Evolutionary conservation across 2,888 invertebrate species (phyloP), one percentile per base, ranked within the genome.

Genomic region (Tenthredo distinguenda): DNA sequence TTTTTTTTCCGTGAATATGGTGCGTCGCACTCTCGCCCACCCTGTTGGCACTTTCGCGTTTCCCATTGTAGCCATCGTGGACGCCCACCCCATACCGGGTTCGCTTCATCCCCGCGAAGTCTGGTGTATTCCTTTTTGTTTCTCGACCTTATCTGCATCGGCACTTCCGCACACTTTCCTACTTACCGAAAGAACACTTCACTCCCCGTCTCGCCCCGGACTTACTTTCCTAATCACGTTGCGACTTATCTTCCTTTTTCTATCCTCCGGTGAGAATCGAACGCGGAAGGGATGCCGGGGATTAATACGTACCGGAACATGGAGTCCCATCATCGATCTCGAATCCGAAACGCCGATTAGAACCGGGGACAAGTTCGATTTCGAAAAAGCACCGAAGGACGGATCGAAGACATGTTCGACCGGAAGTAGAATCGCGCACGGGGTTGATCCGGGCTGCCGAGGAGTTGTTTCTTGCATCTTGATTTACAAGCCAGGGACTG

Each of bases 111-210:
- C 37, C 9, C 21, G 12, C 10, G n/a, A 6, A 74, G 21, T 76
- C 47, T 76, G n/a, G 7, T 55, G 34, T 77, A n/a, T 77, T 77
- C 10, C 81, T 50, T 58, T 81, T 81, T 81, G 9, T 81, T 81
- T 37, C 40, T 62, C 15, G n/a, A 81, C 62, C 81, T 81, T 62
- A 81, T 81, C 81, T 62, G 81, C 81, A 81, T 81, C 81, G 81
- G 40, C 26, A 34, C 81, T 50, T 81, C 21, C 34, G 15, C 62
- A 62, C 81, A 81, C 81, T 81, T 81, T 81, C 12, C 62, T 62
- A 81, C 62, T 62, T 40, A 81, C 34, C 40, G 5, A 40, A 81
- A 81, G 81, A 40, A 40, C 58, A 81, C 34, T 81, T 81, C 15
- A 15, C 37, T 18, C 31, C 18, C 34, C 5, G 15, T 12, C 10